Evolutionary conservation across 2,888 invertebrate genomes (phyloP).

Genomic region (Tinea pellionella): DNA sequence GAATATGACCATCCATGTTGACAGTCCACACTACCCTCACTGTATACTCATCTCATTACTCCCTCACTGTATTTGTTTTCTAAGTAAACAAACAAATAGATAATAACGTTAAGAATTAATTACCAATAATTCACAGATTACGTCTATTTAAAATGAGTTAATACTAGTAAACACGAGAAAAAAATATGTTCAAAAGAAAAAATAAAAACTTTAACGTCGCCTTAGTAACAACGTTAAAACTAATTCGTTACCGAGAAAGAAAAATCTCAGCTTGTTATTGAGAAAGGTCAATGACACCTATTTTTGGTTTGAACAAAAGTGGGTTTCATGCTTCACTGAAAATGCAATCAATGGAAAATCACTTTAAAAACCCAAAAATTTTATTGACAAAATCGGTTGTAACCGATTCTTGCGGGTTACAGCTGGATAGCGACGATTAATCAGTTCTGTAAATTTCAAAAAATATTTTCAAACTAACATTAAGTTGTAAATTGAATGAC

Average conservation of each 20-base stretch:
- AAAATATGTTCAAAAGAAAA: too few species aligned
- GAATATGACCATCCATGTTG: too few species aligned
- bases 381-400: background rate
- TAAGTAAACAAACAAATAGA: too few species aligned
- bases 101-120: too few species aligned
- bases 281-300: background rate
- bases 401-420: background rate
- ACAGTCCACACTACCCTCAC: too few species aligned
- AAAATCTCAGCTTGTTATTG: background rate
- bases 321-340: background rate
- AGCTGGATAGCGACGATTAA: background rate
- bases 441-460: background rate
- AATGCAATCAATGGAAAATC: conserved; percentile 1
- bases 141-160: too few species aligned
- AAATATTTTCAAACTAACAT: too few species aligned
- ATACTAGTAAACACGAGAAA: too few species aligned
- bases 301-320: background rate
- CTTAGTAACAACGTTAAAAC: background rate
- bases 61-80: too few species aligned
- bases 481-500: background rate
- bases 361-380: background rate
- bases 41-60: too few species aligned
- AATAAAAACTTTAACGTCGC: background rate
- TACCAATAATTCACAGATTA: too few species aligned
- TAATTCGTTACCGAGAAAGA: background rate